These are phyloP conservation scores for Zaprionus gabonicus DNA, from an alignment of 1,140 invertebrate genomes.

Conservation along the genomic window DNA sequence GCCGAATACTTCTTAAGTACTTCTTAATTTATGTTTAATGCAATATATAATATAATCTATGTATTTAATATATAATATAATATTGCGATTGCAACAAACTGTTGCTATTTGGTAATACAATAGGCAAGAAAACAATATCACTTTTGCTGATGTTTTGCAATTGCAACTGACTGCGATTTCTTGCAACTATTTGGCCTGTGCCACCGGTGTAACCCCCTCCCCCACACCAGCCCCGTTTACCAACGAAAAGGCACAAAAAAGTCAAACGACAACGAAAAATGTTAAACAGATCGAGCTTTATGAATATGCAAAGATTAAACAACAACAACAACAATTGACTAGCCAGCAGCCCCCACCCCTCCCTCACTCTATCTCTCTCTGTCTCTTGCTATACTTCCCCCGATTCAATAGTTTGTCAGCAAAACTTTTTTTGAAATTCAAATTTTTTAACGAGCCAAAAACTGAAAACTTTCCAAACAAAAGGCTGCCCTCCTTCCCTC, in stretches of 20 bases:
- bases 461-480: conserved; percentile 79
- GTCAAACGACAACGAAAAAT: conserved; percentile 73
- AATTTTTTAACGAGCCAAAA: conserved; percentile 79
- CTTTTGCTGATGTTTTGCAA: conserved; percentile 64
- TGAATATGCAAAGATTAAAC: conserved; percentile 77
- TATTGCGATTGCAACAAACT: neutral
- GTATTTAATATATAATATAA: too few species aligned
- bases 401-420: conserved; percentile 25
- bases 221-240: neutral
- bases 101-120: conserved; percentile 48
- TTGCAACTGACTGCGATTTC: conserved; percentile 36
- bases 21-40: too few species aligned
- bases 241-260: conserved; percentile 69
- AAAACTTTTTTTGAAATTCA: conserved; percentile 62
- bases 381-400: neutral
- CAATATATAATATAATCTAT: too few species aligned
- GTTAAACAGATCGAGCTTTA: conserved; percentile 78
- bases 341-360: neutral
- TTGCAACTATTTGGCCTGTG: conserved; percentile 39
- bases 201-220: neutral
- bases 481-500: conserved; percentile 34
- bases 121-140: conserved; percentile 60
- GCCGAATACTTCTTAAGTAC: neutral
- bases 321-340: conserved; percentile 53
- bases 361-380: conserved; percentile 16